Evolutionary conservation across 2,113 vertebrate species (phyloP), one percentile per base, ranked within the genome.

Genomic region (Vicugna pacos): DNA sequence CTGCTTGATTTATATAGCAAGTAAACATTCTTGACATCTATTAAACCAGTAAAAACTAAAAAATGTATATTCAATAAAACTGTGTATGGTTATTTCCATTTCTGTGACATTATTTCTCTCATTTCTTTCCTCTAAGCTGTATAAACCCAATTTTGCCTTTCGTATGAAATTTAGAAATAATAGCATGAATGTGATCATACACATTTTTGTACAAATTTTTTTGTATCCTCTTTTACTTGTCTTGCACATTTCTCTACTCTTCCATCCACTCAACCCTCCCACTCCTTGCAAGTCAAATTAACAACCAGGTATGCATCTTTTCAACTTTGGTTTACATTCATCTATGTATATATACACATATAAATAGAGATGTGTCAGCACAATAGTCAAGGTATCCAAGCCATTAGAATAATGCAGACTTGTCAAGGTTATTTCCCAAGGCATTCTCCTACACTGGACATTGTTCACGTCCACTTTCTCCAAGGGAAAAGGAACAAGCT

Each of bases 1-100:
- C 35, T 79, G 20, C 20, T 87, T 82, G 56, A 28, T 64, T 93
- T n/a, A 8, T 38, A 26, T n/a, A 85, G 35, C 19, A 46, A 94
- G n/a, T 79, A 95, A 92, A 73, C 32, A 20, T 58, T 24, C 48
- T 46, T 72, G 17, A 30, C 26, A 72, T 56, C 90, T 86, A 64
- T 32, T 89, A 85, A 79, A 89, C 42, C 38, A 95, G 38, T 38
- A 65, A 92, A 92, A 73, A 54, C 14, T 64, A 86, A 83, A 90
- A n/a, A 77, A 6, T 16, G 62, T 65, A 70, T 62, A 52, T 67
- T 13, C 19, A 82, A 30, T 70, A 62, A 92, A 70, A 82, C 35
- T 72, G 9, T 80, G 11, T n/a, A 38, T 32, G 70, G 30, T 84
- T 79, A 87, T 77, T 90, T 90, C 52, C 62, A 88, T 91, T 95